Conservation (phyloP, 1,140 invertebrate genomes). For the Scaptomyza pallida region DNA sequence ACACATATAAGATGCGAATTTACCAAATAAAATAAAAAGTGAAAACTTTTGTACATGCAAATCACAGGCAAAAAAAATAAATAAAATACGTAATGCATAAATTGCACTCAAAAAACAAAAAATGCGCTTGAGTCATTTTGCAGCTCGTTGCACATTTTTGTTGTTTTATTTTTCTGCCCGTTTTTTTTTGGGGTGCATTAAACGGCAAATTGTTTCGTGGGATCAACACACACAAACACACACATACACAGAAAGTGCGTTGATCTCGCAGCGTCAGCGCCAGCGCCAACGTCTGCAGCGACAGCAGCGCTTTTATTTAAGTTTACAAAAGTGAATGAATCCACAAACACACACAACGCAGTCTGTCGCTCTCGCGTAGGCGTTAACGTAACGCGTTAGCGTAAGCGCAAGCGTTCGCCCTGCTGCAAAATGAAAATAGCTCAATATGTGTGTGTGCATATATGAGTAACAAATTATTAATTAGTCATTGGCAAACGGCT, state of each 20-base stretch:
- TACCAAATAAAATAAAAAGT: conserved; percentile 37
- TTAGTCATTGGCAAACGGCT: conserved; percentile 50
- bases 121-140: conserved; percentile 59
- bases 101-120: conserved; percentile 60
- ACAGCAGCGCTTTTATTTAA: conserved; percentile 42
- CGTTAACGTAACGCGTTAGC: no score
- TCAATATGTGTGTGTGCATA: conserved; percentile 42
- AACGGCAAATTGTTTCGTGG: conserved; percentile 82
- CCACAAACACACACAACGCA: no score
- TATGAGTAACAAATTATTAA: conserved; percentile 70
- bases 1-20: no score
- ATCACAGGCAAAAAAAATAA: conserved; percentile 44
- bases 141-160: conserved; percentile 44
- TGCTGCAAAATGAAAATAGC: conserved; percentile 56
- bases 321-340: conserved; percentile 73
- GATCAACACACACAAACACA: conserved; percentile 56
- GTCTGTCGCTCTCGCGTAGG: conserved; percentile 18
- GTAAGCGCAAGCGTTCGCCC: conserved; percentile 16
- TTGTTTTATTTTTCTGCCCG: conserved; percentile 40
- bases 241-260: conserved; percentile 62
- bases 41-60: conserved; percentile 49
- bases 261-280: conserved; percentile 59
- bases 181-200: conserved; percentile 79
- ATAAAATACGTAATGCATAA: conserved; percentile 46
- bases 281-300: conserved; percentile 24